Base-by-base conservation (phyloP, 2,888 invertebrate genomes). In the Drepana falcataria region DNA sequence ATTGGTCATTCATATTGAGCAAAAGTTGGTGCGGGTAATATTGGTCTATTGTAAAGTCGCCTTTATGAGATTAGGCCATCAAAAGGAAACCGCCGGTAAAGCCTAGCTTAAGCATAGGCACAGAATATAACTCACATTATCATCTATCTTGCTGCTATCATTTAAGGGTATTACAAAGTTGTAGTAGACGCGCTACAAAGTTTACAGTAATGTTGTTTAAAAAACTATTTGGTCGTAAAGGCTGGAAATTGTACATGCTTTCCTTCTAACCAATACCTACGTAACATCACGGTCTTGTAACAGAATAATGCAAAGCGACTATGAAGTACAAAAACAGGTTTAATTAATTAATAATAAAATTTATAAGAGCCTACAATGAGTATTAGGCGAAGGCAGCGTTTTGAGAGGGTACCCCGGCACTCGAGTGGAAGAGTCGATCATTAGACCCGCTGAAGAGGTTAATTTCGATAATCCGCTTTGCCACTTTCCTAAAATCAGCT, bases 401-500 rank as follows among this genome's bases (percentile, higher is more conserved):
- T 51, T 33, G 51, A 6, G 33, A 47, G 54, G 48, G 56, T 55
- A 74, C 81, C 83, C 82, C 76, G 59, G 64, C 71, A 66, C 54
- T 75, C 67, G 69, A 75, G 74, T 73, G 80, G 79, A 80, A 70
- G 75, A 83, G 81, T 77, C 84, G 79, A 84, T 87, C 82, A 83
- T 85, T 83, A 82, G 71, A 71, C 66, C 71, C 71, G 77, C 63
- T 81, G 83, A 83, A 83, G 85, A 86, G 85, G 87, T 85, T 87
- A 86, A 88, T 87, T 84, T 86, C 77, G 78, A 82, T 87, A 87
- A 89, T 85, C 86, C 82, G 75, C 82, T 87, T 87, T 81, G 69
- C 71, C 73, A 71, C 73, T 77, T 77, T 61, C 64, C 73, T 69
- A 70, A 72, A 81, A 81, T 77, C 75, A 75, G 73, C 56, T 61